Evolutionary conservation across 1,140 invertebrate genomes (phyloP).

Genomic region (Caerostris darwini): DNA sequence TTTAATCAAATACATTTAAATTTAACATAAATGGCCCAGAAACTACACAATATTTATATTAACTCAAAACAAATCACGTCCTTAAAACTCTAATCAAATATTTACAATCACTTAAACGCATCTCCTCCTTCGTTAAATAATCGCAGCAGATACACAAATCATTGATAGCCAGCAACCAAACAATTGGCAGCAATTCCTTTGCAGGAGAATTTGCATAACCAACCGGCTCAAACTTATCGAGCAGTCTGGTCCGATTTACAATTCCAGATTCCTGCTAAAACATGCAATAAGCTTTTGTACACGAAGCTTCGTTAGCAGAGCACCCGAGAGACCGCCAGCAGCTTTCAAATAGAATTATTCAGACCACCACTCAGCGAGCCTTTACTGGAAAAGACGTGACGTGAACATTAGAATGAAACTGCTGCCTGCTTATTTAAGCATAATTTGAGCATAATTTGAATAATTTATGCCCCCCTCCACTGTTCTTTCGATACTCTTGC

Average conservation of each 20-base stretch:
- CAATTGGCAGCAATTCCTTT: too few species aligned
- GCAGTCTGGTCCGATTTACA: neutral
- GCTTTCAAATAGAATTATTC: conserved; percentile 41
- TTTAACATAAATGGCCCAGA: too few species aligned
- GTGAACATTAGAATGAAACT: conserved; percentile 41
- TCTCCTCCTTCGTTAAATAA: too few species aligned
- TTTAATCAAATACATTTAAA: too few species aligned
- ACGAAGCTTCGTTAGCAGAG: neutral
- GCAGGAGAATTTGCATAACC: neutral
- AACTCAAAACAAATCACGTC: too few species aligned
- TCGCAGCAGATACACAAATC: too few species aligned
- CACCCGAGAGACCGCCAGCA: neutral
- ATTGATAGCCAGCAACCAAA: too few species aligned
- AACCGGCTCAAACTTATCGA: neutral
- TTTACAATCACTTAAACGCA: too few species aligned
- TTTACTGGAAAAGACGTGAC: neutral
- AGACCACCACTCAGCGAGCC: neutral
- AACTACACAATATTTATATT: too few species aligned
- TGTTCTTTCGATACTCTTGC: neutral
- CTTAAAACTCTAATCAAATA: too few species aligned
- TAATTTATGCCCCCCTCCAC: conserved; percentile 4
- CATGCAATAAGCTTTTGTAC: neutral
- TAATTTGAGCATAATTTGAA: conserved; percentile 49
- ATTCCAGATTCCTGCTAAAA: neutral
- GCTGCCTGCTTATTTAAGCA: conserved; percentile 19